Evolutionary conservation across 2,797 vertebrate genomes (phyloP).

Genomic region (Miichthys miiuy): DNA sequence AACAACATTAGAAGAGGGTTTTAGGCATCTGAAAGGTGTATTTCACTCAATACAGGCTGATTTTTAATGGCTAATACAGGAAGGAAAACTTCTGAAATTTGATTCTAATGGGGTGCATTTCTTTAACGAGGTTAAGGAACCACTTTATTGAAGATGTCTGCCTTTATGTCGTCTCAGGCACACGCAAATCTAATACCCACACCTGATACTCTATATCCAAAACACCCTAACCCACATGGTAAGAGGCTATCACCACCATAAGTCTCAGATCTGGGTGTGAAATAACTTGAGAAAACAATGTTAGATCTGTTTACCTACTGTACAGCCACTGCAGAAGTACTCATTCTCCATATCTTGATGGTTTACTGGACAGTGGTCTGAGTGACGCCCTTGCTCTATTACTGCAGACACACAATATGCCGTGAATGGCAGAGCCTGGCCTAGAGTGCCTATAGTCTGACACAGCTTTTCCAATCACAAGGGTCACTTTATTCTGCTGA

Average conservation of each 20-base stretch:
- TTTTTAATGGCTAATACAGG: background rate
- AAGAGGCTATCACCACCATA: background rate
- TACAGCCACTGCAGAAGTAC: background rate
- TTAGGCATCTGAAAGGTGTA: background rate
- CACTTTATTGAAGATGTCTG: background rate
- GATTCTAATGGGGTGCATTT: constrained; percentile 6
- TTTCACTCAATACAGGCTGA: background rate
- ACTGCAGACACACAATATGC: constrained; percentile 32
- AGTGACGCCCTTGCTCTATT: constrained; percentile 15
- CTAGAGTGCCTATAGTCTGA: constrained; percentile 13
- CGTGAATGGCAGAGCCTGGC: constrained; percentile 4
- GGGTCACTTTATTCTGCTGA: constrained; percentile 19
- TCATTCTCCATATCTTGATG: background rate
- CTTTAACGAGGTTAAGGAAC: background rate
- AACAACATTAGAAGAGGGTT: background rate
- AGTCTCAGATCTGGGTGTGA: background rate
- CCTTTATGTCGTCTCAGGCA: background rate
- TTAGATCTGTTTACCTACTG: background rate
- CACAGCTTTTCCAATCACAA: constrained; percentile 36
- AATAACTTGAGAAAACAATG: constrained; percentile 2
- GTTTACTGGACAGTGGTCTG: constrained; percentile 4
- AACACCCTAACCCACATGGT: background rate
- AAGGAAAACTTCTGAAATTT: background rate
- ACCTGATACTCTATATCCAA: constrained; percentile 3
- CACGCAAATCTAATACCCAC: background rate